phyloP scores from a whole-genome alignment of 2,888 invertebrate species.

The Sacculina carcini region DNA sequence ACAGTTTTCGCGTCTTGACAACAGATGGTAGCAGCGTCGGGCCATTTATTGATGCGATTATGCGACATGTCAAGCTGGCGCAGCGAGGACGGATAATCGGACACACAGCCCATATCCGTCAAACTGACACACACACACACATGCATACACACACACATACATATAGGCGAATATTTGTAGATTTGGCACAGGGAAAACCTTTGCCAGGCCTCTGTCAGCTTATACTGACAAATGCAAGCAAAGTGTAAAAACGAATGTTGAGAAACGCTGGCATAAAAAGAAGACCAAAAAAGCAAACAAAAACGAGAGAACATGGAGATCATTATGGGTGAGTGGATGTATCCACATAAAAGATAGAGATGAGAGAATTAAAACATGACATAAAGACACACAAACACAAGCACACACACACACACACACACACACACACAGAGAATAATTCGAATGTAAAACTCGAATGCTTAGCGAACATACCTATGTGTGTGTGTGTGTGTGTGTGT shows the following conservation, averaged over 20 bases:
- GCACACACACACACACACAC: neutral
- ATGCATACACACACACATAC: neutral
- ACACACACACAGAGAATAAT: neutral
- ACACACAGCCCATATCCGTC: constrained; percentile 48
- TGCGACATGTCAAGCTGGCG: constrained; percentile 79
- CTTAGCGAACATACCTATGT: no score
- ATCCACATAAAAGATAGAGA: no score
- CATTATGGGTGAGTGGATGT: no score
- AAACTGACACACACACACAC: constrained; percentile 16
- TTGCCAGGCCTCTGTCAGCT: no score
- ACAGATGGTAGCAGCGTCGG: neutral
- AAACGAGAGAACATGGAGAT: no score
- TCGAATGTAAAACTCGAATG: neutral
- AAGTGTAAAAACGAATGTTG: no score
- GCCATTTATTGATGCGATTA: constrained; percentile 73
- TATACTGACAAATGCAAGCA: no score
- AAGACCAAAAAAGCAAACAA: no score
- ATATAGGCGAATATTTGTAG: no score
- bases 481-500: neutral
- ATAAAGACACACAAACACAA: neutral
- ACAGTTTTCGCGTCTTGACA: neutral
- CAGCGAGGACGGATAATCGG: constrained; percentile 61
- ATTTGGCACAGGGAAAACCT: no score
- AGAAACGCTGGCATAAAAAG: no score
- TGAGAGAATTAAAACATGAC: no score